Evolutionary conservation across 2,113 vertebrate genomes (phyloP), one percentile per base, ranked within the genome.

Genomic region (Onychostruthus taczanowskii): DNA sequence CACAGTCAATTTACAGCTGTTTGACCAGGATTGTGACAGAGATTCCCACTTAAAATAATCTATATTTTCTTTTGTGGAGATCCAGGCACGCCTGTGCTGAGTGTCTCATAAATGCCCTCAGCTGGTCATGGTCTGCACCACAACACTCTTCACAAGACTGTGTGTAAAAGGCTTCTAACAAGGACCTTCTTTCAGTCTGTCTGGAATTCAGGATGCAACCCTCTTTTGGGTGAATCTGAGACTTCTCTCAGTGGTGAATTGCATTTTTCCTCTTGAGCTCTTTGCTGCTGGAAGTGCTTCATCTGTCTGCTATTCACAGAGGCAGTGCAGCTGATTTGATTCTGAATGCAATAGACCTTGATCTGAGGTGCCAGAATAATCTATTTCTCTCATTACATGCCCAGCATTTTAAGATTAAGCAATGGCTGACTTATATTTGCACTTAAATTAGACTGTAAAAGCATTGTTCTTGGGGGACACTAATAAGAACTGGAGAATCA

Each of bases 401-500:
- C 47, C 62, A 87, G 26, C 56, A 78, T 91, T 63, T 94, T 88
- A 93, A 95, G 80, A 75, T 76, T 83, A 93, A 77, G 41, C 75
- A 84, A 87, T 55, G 27, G 11, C 46, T 6, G 9, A 76, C 17
- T 96, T 84, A 64, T 13, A 70, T 61, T 53, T 93, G 69, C 28
- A 61, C 26, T 92, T 97, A 83, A 95, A 92, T 93, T 93, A 92
- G 81, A 62, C 49, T 9, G 3, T 35, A 89, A 82, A 70, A 92
- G 13, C 35, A 46, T 11, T 76, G 24, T 31, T 95, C 88, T 90
- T 91, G 46, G 26, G 58, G 50, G 22, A 92, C 2, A 9, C 37
- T 89, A 84, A 31, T 66, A 73, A 72, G 61, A 95, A 70, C 14
- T 31, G 39, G 13, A 93, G 59, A 91, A 84, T 83, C 78, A 66